A percentile compares a stretch with the other conserved stretches of the same genome.
These are phyloP conservation scores for Ciconia boyciana DNA, from an alignment of 2,113 vertebrate genomes.

Conservation along the genomic window DNA sequence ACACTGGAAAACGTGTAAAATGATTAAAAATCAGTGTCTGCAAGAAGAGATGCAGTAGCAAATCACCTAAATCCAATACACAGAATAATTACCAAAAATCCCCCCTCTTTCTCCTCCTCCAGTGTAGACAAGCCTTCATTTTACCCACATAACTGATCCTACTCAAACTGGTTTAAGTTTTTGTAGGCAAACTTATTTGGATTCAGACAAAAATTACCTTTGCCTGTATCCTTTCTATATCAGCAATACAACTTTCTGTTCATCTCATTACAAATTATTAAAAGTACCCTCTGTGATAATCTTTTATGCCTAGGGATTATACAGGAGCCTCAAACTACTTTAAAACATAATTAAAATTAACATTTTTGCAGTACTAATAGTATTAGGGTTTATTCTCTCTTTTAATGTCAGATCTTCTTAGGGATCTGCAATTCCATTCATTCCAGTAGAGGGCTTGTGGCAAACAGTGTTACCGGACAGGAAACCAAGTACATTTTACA, in stretches of 20 bases:
- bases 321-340: not conserved
- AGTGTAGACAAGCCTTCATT: not conserved
- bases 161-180: not conserved
- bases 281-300: not conserved
- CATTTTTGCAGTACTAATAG: not conserved
- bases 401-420: not conserved
- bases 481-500: not conserved
- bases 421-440: not conserved
- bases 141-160: not conserved
- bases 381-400: not conserved
- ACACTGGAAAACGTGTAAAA: rapidly evolving
- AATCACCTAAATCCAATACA: not conserved
- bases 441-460: constrained; percentile 57
- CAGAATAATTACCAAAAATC: not conserved
- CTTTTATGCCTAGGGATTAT: not conserved
- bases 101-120: not conserved
- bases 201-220: not conserved
- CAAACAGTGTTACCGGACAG: not conserved
- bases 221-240: not conserved
- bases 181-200: not conserved
- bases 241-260: not conserved
- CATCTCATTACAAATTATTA: not conserved
- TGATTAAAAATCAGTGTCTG: not conserved
- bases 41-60: not conserved
- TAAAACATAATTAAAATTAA: not conserved